phyloP scores from a whole-genome alignment of 2,888 invertebrate genomes.

The Heliconius erato region DNA sequence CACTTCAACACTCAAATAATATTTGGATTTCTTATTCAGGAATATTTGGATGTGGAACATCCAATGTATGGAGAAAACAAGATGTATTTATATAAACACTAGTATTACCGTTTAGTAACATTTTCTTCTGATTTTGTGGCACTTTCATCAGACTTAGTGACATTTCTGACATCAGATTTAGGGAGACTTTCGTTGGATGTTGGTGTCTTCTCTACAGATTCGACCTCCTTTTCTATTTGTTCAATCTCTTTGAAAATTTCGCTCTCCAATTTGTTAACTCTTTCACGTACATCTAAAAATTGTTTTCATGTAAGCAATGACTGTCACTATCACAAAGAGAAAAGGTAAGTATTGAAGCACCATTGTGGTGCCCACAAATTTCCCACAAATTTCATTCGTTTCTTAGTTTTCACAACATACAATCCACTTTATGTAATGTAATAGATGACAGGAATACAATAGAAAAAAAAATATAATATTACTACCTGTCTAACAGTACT shows the following conservation, averaged over 20 bases:
- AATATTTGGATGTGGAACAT: no score
- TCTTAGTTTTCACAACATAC: no score
- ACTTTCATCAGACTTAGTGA: neutral
- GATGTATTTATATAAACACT: neutral
- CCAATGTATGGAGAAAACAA: no score
- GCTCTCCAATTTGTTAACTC: slow-evolving; percentile 68
- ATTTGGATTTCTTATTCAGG: no score
- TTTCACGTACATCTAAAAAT: slow-evolving; percentile 64
- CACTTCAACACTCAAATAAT: no score
- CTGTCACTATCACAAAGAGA: neutral
- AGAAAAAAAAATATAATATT: no score
- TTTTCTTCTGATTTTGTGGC: neutral
- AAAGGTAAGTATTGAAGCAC: no score
- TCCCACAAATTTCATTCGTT: no score
- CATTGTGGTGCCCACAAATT: no score
- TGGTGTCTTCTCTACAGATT: neutral
- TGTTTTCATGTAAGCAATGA: neutral
- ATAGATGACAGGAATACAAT: no score
- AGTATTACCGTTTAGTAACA: slow-evolving; percentile 64
- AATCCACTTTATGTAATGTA: no score
- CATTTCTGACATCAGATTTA: neutral
- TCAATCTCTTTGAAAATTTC: slow-evolving; percentile 78
- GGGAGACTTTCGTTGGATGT: neutral
- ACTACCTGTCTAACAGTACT: no score
- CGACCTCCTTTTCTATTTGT: slow-evolving; percentile 54